phyloP scores from a whole-genome alignment of 1,140 invertebrate species.

The Copidosoma floridanum region DNA sequence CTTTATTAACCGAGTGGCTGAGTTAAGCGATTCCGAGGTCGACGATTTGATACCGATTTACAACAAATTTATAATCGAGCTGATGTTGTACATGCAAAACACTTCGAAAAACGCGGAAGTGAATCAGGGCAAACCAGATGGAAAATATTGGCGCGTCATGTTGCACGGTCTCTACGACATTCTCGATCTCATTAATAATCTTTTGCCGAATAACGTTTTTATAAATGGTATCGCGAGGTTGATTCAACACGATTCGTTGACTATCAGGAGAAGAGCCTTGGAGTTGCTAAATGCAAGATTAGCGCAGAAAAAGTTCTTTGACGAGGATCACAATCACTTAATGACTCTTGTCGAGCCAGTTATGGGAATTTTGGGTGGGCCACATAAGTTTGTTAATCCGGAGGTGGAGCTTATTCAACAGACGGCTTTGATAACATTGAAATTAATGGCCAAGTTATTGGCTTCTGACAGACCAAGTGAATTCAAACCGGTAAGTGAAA shows the following conservation, averaged over 20 bases:
- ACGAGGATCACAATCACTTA: slow-evolving; percentile 53
- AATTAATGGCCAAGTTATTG: slow-evolving; percentile 72
- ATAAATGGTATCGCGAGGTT: slow-evolving; percentile 71
- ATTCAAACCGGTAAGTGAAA: slow-evolving; percentile 61
- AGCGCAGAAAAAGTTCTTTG: slow-evolving; percentile 65
- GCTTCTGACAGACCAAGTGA: slow-evolving; percentile 63
- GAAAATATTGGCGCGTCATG: slow-evolving; percentile 79
- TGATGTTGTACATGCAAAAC: slow-evolving; percentile 66
- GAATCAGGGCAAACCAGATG: slow-evolving; percentile 57
- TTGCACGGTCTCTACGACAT: slow-evolving; percentile 75
- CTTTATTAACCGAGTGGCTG: slow-evolving; percentile 67
- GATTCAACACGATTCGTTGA: slow-evolving; percentile 65
- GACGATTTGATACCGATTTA: slow-evolving; percentile 61
- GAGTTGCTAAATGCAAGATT: slow-evolving; percentile 81
- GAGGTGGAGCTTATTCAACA: slow-evolving; percentile 70
- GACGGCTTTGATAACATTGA: slow-evolving; percentile 76
- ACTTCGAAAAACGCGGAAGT: slow-evolving; percentile 61
- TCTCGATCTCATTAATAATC: slow-evolving; percentile 71
- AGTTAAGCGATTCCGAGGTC: slow-evolving; percentile 50
- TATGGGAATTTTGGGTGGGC: slow-evolving; percentile 57
- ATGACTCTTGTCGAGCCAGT: slow-evolving; percentile 63
- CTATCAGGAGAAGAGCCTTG: slow-evolving; percentile 76
- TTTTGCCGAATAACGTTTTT: slow-evolving; percentile 77
- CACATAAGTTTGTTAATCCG: slow-evolving; percentile 45
- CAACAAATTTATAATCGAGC: slow-evolving; percentile 67